A percentile compares a stretch with the other conserved stretches of the same genome.
Conservation (phyloP, 2,113 vertebrate genomes). For the Centropus bengalensis region DNA sequence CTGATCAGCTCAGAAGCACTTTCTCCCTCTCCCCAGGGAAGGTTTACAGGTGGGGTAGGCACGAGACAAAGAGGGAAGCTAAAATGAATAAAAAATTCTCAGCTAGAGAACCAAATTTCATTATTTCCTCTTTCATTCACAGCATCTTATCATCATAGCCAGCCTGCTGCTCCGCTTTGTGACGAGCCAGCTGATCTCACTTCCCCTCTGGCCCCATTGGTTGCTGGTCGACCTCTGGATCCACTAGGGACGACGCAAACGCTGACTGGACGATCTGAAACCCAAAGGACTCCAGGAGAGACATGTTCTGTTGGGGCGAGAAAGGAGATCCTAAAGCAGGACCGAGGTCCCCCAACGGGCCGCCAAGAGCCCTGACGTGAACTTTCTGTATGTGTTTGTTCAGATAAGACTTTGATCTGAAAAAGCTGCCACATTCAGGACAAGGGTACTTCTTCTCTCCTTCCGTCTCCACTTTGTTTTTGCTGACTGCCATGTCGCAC, state of each 20-base stretch:
- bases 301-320: conserved; percentile 99
- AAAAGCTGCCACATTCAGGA: conserved; percentile 93
- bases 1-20: conserved; percentile 61
- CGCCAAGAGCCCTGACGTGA: conserved; percentile 86
- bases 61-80: conserved; percentile 38
- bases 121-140: conserved; percentile 74
- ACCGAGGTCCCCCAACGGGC: conserved; percentile 85
- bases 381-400: conserved; percentile 99
- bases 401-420: conserved; percentile 98
- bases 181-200: conserved; percentile 76
- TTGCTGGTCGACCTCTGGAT: conserved; percentile 92
- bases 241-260: conserved; percentile 94
- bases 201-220: conserved; percentile 91
- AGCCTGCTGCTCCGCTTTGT: conserved; percentile 27
- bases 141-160: conserved; percentile 70
- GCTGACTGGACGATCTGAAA: conserved; percentile 99
- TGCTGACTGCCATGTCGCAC: conserved; percentile 88
- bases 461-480: conserved; percentile 86
- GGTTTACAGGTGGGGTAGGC: conserved; percentile 14
- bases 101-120: conserved; percentile 77
- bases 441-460: conserved; percentile 95
- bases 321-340: conserved; percentile 90
- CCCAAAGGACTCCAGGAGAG: conserved; percentile 96
- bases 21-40: conserved; percentile 57
- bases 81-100: conserved; percentile 76